phyloP scores from a whole-genome alignment of 2,113 vertebrate species.

The Odontophorus gujanensis region DNA sequence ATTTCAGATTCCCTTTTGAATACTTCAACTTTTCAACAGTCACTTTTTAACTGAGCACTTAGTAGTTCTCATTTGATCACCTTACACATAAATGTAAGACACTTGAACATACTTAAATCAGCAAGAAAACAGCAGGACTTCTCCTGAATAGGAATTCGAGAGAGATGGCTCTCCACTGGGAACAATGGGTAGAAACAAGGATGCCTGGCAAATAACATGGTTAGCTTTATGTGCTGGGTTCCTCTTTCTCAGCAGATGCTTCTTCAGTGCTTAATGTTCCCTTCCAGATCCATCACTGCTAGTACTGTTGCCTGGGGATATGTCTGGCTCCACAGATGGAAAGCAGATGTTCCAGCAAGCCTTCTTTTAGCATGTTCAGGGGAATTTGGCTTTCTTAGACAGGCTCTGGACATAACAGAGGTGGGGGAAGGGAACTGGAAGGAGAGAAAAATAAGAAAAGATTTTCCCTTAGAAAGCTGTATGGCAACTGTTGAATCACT shows the following conservation, averaged over 20 bases:
- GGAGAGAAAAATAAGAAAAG: not conserved
- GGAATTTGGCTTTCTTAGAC: conserved; percentile 29
- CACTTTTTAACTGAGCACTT: not conserved
- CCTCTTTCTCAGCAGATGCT: conserved; percentile 30
- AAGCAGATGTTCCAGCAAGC: conserved; percentile 66
- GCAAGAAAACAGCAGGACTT: not conserved
- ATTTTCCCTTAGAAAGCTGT: not conserved
- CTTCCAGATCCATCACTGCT: conserved; percentile 40
- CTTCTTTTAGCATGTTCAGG: conserved; percentile 3
- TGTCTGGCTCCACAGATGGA: conserved; percentile 60
- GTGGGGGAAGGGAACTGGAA: not conserved
- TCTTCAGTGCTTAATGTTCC: conserved; percentile 3
- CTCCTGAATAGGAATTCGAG: not conserved
- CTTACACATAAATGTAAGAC: not conserved
- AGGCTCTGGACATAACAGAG: not conserved
- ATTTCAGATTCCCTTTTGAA: not conserved
- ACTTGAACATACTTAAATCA: not conserved
- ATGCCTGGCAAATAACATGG: not conserved
- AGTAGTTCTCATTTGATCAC: not conserved
- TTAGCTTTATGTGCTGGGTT: not conserved
- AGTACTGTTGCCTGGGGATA: conserved; percentile 28
- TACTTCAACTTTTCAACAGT: not conserved
- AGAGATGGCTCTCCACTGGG: not conserved
- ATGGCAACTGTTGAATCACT: too few relatives aligned
- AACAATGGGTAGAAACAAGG: not conserved